Percentiles rank a stretch among this genome's conserved stretches.
Conservation (phyloP, 2,797 vertebrate genomes). For the Euthynnus affinis region DNA sequence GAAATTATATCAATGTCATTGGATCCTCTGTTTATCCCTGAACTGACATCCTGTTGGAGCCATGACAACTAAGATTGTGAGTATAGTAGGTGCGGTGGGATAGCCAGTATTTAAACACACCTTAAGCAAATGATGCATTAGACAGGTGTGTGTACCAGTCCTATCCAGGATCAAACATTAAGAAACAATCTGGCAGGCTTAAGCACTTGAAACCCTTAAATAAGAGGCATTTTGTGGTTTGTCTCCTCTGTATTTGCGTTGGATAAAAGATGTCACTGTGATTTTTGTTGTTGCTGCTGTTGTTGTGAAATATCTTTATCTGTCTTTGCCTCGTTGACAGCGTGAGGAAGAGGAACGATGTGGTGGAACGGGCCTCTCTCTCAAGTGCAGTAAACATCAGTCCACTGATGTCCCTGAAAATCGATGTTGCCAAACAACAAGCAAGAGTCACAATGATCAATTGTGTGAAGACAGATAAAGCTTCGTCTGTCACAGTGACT, state of each 20-base stretch:
- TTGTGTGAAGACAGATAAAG: constrained; percentile 49
- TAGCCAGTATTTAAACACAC: constrained; percentile 81
- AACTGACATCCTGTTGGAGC: constrained; percentile 66
- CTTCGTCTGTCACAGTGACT: constrained; percentile 30
- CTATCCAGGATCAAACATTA: constrained; percentile 42
- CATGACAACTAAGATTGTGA: constrained; percentile 73
- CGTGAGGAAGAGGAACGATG: constrained; percentile 40
- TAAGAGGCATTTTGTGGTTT: neutral
- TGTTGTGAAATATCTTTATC: constrained; percentile 17
- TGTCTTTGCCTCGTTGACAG: constrained; percentile 18
- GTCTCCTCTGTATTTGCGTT: neutral
- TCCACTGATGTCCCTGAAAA: constrained; percentile 41
- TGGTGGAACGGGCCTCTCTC: constrained; percentile 18
- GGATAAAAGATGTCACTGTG: neutral
- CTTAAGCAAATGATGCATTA: constrained; percentile 76
- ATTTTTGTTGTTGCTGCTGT: neutral
- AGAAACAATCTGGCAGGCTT: neutral
- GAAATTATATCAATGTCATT: neutral
- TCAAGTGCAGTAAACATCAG: too few species aligned
- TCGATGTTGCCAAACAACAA: constrained; percentile 66
- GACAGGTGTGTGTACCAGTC: constrained; percentile 22
- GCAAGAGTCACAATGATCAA: constrained; percentile 60
- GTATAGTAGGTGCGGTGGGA: constrained; percentile 77
- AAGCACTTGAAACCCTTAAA: neutral
- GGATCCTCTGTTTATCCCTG: constrained; percentile 50